Percentiles rank a stretch among this genome's conserved stretches.
These are phyloP conservation scores for Sphaerophoria rueppellii DNA, from an alignment of 2,888 invertebrate genomes.

Conservation along the genomic window DNA sequence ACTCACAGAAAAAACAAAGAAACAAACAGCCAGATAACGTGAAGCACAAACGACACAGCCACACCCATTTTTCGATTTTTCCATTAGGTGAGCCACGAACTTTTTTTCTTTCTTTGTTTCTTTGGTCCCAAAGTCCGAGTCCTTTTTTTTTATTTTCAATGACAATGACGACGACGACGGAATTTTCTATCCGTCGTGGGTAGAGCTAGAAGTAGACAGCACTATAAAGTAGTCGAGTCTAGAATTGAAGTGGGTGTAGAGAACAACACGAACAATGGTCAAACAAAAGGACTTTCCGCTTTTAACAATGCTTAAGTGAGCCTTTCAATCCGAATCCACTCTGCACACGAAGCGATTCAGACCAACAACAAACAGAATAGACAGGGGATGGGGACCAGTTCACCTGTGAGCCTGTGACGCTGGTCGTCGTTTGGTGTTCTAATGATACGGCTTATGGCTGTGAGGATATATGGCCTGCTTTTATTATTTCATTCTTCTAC, in stretches of 20 bases:
- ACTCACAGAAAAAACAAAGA: conserved; percentile 10
- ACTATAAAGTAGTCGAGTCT: too few relatives aligned
- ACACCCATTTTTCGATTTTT: conserved; percentile 71
- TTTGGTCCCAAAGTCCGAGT: too few relatives aligned
- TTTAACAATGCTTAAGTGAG: conserved; percentile 31
- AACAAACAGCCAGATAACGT: conserved; percentile 12
- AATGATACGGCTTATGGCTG: conserved; percentile 56
- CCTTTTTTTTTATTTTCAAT: neutral
- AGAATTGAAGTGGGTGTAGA: neutral
- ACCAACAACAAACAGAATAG: too few relatives aligned
- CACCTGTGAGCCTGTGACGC: conserved; percentile 56
- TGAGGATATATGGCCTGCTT: conserved; percentile 50
- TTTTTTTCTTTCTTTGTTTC: conserved; percentile 2
- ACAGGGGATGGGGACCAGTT: conserved; percentile 24
- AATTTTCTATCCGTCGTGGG: too few relatives aligned
- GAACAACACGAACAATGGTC: conserved; percentile 11
- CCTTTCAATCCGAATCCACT: neutral
- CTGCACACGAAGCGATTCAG: conserved; percentile 16
- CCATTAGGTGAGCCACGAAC: conserved; percentile 53
- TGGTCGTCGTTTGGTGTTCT: conserved; percentile 13
- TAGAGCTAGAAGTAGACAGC: too few relatives aligned
- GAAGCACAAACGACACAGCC: conserved; percentile 39
- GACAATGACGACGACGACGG: neutral
- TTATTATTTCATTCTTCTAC: conserved; percentile 35
- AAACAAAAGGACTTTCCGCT: conserved; percentile 36